Evolutionary conservation across 1,140 invertebrate genomes (phyloP), one percentile per base, ranked within the genome.

Genomic region (Hypsibius dujardini): DNA sequence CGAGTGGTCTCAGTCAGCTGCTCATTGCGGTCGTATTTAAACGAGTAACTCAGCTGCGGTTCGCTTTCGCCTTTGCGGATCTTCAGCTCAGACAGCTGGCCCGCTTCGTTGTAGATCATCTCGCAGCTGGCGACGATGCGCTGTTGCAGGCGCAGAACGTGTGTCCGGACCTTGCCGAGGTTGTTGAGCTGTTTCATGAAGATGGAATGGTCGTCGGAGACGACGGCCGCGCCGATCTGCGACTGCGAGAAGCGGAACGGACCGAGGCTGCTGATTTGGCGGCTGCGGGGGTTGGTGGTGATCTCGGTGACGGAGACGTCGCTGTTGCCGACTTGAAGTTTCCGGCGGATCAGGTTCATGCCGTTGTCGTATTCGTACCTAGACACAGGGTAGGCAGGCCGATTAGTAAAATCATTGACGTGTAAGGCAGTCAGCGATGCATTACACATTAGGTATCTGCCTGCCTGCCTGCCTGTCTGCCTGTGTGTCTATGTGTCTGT

Each of bases 331-430:
- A 67, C 62, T 42, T 67, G 62, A 3, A 67, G 12, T 7, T 45
- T 12, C 45, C 62, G 12, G 3, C 62, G 12, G 3, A 12, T 45
- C 12, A 67, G 92, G 0, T 92, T 79, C 56, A 92, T 86, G 1
- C 90, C 90, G 1, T 89, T 88, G 75, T 92, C 90, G 76, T 94
- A 93, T 76, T 89, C 90, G 76, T 90, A 92, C 73, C 28, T 28
- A 28, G 28, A 28, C 28, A 28, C 28, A 28, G 28, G 28, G 28
- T 28, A 28, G 28, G 28, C 28, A 28, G 28, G 28, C 28, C 28
- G 28, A 28, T 28, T 28, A 28, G 28, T 28, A 28, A 28, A 28
- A 28, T 28, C 28, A 28, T 28, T 28, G 28, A 28, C 28, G 28
- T 28, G 28, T 28, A 28, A 28, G 28, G 28, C 28, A 28, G 28